A percentile compares a stretch with the other conserved stretches of the same genome.
Evolutionary conservation across 2,113 vertebrate species (phyloP).

Genomic region (Chunga burmeisteri): DNA sequence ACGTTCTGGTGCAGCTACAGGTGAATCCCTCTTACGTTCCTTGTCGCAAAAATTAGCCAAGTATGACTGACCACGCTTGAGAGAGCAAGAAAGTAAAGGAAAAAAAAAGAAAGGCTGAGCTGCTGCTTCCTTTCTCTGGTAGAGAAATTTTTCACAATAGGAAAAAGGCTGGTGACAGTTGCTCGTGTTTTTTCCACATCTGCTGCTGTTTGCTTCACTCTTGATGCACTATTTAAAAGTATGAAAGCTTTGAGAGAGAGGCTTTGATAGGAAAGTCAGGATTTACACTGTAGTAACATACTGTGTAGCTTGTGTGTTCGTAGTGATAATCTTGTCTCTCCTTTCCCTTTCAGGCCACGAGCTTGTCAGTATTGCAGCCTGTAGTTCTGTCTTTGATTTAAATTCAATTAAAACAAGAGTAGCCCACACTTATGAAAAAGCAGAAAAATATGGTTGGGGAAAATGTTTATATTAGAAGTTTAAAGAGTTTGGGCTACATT

Average conservation of each 20-base stretch:
- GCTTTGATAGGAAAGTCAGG: neutral
- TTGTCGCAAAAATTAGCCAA: neutral
- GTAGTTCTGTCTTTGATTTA: constrained; percentile 35
- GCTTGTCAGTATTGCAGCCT: neutral
- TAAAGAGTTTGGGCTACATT: constrained; percentile 16
- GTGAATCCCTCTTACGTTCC: neutral
- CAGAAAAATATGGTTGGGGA: neutral
- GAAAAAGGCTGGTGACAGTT: neutral
- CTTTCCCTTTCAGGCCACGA: neutral
- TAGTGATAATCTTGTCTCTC: neutral
- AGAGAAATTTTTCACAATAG: neutral
- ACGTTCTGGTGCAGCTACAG: neutral
- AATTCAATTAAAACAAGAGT: neutral
- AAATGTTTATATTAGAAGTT: constrained; percentile 35
- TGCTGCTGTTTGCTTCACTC: neutral
- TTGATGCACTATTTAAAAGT: neutral
- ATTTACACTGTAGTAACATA: neutral
- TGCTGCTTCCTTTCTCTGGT: neutral
- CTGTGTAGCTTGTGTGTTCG: neutral
- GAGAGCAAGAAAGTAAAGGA: neutral
- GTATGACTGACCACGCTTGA: neutral
- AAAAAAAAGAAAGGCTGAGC: neutral
- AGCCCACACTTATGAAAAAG: neutral
- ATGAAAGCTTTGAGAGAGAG: neutral
- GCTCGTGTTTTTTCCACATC: neutral